These are phyloP conservation scores for Ormia ochracea DNA, from an alignment of 2,888 invertebrate genomes.

Conservation along the genomic window DNA sequence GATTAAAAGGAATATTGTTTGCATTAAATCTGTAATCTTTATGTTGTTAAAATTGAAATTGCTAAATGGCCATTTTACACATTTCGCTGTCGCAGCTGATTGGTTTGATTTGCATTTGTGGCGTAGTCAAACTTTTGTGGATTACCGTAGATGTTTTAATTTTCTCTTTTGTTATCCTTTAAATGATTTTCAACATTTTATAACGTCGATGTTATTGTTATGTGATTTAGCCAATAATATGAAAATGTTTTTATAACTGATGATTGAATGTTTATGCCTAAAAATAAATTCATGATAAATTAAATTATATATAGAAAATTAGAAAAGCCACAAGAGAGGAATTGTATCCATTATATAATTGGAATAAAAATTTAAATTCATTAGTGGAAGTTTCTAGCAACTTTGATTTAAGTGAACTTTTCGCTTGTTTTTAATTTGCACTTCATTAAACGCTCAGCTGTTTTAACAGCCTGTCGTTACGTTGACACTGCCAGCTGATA, in stretches of 20 bases:
- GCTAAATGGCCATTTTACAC: not conserved
- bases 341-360: not conserved
- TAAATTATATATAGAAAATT: not conserved
- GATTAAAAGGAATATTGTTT: constrained; percentile 40
- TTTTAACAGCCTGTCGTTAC: too few species aligned
- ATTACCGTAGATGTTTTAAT: not conserved
- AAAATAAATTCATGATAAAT: not conserved
- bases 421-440: too few species aligned
- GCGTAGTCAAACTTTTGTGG: not conserved
- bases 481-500: too few species aligned
- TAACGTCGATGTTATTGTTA: not conserved
- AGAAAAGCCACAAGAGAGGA: not conserved
- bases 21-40: constrained; percentile 32
- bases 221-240: not conserved
- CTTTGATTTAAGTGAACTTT: too few species aligned
- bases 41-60: constrained; percentile 22
- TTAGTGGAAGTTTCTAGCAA: not conserved
- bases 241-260: not conserved
- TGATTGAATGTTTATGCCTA: not conserved
- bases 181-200: not conserved
- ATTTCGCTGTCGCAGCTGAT: not conserved
- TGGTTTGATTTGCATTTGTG: not conserved
- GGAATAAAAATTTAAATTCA: too few species aligned
- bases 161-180: not conserved
- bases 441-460: too few species aligned